Base-by-base conservation (phyloP, 2,113 vertebrate genomes). In the Crotophaga sulcirostris region DNA sequence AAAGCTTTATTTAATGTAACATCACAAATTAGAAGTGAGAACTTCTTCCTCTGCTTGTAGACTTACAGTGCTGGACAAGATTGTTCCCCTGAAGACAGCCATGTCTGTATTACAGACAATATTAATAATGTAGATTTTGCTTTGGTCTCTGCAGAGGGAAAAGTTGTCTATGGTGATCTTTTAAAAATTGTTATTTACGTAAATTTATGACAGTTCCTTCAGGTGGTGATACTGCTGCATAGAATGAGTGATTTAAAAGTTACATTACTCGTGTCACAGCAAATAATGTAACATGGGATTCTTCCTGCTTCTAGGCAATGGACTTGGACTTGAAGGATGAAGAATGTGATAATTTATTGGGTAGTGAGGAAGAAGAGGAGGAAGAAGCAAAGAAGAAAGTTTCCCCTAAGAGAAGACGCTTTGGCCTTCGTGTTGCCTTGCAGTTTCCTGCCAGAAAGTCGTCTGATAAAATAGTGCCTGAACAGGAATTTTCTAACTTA, bases 381-480 rank as follows among this genome's bases (percentile, higher is more conserved):
- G 79, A 98, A 2, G 94, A 93, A 13, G 38, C 3, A 0, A 93
- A 88, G 38, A 64, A 87, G 73, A 79, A 80, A 56, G 23, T 82
- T 33, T 93, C 94, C 11, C 40, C 96, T 26, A 98, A 97, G 94
- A 98, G 97, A 90, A 98, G 92, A 94, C 98, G 98, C 25, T 94
- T 98, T 38, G 98, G 98, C 56, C 98, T 99, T 63, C 98, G 99
- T 58, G 99, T 99, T 31, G 99, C 99, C 14, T 98, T 99, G 66
- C 96, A 99, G 76, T 99, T 99, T 98, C 99, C 99, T 12, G 89
- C 95, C 79, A 99, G 98, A 82, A 99, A 98, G 95, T 90, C 87
- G 14, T 85, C 93, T 78, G 98, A 81, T 52, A 97, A 93, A 16
- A 77, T 68, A 63, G 75, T 85, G 75, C 85, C 96, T 34, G 96